Base-by-base conservation (phyloP, 2,888 invertebrate species). In the Apotomis turbidana region DNA sequence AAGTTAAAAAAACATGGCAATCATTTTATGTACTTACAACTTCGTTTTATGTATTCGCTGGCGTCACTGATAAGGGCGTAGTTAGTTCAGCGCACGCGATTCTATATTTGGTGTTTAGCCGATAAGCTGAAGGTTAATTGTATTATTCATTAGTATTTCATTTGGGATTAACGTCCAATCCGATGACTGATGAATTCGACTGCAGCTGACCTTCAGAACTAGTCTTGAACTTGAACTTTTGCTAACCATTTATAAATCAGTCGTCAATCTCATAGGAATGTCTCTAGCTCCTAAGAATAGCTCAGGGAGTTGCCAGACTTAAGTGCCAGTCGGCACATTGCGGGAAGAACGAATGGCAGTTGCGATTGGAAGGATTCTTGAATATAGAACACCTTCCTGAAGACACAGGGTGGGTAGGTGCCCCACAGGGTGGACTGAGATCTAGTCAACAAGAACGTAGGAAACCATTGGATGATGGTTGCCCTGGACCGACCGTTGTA, bases 51-150 rank as follows among this genome's bases (percentile, higher is more conserved):
- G 68, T 59, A 44, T 60, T 71, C 69, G 64, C 70, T 41, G 41
- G 41, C 41, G 41, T 74, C 54, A 60, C 38, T 79, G 87, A 86
- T 87, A 87, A 85, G 78, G 78, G 73, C 71, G 74, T 76, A 76
- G 80, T 78, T 77, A 64, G 76, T 75, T 75, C 76, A 76, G 75
- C 77, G 76, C 84, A 85, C 78, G 84, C 85, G 77, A 81, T 79
- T 81, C 81, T 85, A 84, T 83, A 83, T 86, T 86, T 80, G 80
- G 81, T 80, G 74, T 79, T 78, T 71, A 74, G 74, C 71, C 80
- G 90, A 91, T 90, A 90, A 89, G 85, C 82, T 87, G 85, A 89
- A 88, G 88, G 88, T 88, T 84, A 87, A 84, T 85, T 77, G 73
- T 80, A 76, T 80, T 78, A 68, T 61, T 66, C 66, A 66, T 64